Conservation (phyloP, 2,113 vertebrate species). For the Sander lucioperca region DNA sequence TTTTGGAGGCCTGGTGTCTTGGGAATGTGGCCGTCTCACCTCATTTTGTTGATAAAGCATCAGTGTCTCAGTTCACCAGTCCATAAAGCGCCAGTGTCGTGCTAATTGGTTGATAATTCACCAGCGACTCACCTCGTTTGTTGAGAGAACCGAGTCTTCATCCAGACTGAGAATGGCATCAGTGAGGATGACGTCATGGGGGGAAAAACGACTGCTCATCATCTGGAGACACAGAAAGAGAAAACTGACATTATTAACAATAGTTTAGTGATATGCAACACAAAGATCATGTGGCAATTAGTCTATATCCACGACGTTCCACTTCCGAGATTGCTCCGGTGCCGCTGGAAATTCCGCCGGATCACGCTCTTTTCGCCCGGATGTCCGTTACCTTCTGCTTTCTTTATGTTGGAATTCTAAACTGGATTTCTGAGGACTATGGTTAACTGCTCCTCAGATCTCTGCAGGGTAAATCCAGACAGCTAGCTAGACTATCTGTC, state of each 20-base stretch:
- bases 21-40: neutral
- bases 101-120: constrained; percentile 4
- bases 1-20: neutral
- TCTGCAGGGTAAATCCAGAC: no score
- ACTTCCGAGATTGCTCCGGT: no score
- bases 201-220: constrained; percentile 86
- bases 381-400: no score
- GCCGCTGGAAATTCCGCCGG: no score
- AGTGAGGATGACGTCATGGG: constrained; percentile 80
- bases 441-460: no score
- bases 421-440: no score
- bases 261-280: neutral
- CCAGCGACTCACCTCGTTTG: constrained; percentile 84
- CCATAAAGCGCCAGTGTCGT: neutral
- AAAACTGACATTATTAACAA: neutral
- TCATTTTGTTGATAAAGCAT: constrained; percentile 45
- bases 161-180: constrained; percentile 87
- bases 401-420: no score
- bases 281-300: no score
- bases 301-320: no score
- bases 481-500: no score
- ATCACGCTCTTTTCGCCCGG: no score
- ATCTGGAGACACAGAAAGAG: constrained; percentile 67
- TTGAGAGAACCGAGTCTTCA: constrained; percentile 87
- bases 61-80: constrained; percentile 34